A percentile compares a stretch with the other conserved stretches of the same genome.
Conservation (phyloP, 2,888 invertebrate species). For the Lingula anatina region DNA sequence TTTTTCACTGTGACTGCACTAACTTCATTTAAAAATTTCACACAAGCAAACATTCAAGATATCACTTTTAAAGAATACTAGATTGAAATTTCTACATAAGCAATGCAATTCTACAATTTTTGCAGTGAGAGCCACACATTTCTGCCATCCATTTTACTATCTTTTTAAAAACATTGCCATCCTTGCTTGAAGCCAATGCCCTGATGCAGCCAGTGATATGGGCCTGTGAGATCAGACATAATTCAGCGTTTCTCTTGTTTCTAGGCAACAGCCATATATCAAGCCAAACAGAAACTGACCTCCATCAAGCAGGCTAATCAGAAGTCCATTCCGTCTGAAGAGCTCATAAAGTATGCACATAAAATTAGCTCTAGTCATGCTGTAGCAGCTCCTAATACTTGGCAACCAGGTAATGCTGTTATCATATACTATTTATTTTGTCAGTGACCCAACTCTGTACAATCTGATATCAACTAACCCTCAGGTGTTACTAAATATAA, state of each 20-base stretch:
- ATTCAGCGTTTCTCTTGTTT: constrained; percentile 15
- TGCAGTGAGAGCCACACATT: too few relatives aligned
- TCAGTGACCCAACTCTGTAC: neutral
- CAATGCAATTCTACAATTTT: too few relatives aligned
- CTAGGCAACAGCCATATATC: constrained; percentile 85
- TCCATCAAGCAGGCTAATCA: constrained; percentile 85
- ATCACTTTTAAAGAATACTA: too few relatives aligned
- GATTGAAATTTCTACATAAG: too few relatives aligned
- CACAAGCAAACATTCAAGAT: too few relatives aligned
- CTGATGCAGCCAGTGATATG: neutral
- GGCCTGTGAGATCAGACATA: too few relatives aligned
- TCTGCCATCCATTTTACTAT: too few relatives aligned
- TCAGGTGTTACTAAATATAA: too few relatives aligned
- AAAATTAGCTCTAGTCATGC: constrained; percentile 97
- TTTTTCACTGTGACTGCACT: too few relatives aligned
- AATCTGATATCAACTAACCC: neutral
- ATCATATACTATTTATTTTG: neutral
- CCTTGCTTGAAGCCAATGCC: neutral
- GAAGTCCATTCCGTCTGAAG: constrained; percentile 86
- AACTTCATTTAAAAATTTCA: too few relatives aligned
- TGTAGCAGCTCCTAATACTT: constrained; percentile 89
- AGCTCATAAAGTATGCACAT: constrained; percentile 92
- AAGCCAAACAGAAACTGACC: constrained; percentile 88
- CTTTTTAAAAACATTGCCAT: too few relatives aligned
- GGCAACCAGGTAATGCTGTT: constrained; percentile 78